Evolutionary conservation across 2,113 vertebrate genomes (phyloP).

Genomic region (Carassius auratus): DNA sequence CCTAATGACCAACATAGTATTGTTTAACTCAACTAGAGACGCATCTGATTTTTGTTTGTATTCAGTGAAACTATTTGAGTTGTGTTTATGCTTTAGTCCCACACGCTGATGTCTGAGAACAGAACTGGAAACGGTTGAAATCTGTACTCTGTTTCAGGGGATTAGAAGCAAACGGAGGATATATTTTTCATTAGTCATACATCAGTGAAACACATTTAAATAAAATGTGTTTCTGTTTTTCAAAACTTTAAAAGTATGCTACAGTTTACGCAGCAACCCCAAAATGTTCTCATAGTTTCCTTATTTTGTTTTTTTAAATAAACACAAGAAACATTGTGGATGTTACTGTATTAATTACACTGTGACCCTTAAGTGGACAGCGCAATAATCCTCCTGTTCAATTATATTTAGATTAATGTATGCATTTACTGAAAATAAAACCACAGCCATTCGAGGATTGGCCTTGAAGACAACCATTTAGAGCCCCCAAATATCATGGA

Average conservation of each 20-base stretch:
- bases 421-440: conserved; percentile 51
- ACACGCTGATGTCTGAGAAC: neutral
- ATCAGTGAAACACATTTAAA: neutral
- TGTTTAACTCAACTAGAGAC: neutral
- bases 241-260: neutral
- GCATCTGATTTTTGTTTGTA: conserved; percentile 14
- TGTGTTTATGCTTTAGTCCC: neutral
- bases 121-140: neutral
- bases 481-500: conserved; percentile 65
- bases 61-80: neutral
- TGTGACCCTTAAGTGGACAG: neutral
- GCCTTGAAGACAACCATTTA: conserved; percentile 46
- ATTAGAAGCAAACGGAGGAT: neutral
- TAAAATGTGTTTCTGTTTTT: neutral
- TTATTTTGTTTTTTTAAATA: neutral
- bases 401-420: conserved; percentile 22
- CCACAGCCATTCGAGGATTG: conserved; percentile 40
- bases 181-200: conserved; percentile 7
- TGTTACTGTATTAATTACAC: neutral
- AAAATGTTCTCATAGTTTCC: neutral
- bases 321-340: neutral
- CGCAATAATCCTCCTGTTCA: neutral
- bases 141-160: neutral
- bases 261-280: too few species aligned
- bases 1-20: neutral